Base-by-base conservation (phyloP, 2,888 invertebrate genomes). In the Amphiduros pacificus region DNA sequence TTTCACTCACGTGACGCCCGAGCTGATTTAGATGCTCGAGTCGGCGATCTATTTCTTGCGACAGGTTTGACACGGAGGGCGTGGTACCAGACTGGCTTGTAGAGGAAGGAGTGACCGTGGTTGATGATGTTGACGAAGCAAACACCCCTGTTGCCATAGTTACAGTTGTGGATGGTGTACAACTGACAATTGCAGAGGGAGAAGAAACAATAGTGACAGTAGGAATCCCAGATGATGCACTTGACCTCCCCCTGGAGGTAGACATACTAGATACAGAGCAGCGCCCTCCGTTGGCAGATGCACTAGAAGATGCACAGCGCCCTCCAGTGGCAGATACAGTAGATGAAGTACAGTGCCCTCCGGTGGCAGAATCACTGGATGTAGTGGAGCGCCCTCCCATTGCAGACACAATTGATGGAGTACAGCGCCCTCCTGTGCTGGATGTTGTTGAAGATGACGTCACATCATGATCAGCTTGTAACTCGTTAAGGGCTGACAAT, bases 21-120 rank as follows among this genome's bases (percentile, higher is more conserved):
- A 60, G 53, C 44, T 41, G 41, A 36, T 60, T 53, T 11, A 60
- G 53, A 24, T 41, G 51, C 29, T 60, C 60, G 3, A 60, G 31
- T 14, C 60, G 60, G 28, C 53, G 36, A 22, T 60, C 51, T 5
- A 60, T 31, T 36, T 60, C 60, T 22, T 29, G 53, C 14, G 60
- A 60, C 2, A 60, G n/a, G 11, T 27, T 36, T 2, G 49, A 26
- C 5, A 58, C 58, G 22, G 56, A 48, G 4, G 48, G 11, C 17
- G 53, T 22, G 5, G 53, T 4, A 2, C 9, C 11, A n/a, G 48
- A 20, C 6, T n/a, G n/a, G 1, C 28, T 17, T 1, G 44, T 29
- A 2, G 29, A 14, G 1, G 27, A 4, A 28, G 17, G 24, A 3
- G 29, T 14, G 1, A 22, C 6, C 3, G 56, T 14, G 29, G 2